Conservation (phyloP, 1,140 invertebrate species). For the Paraescarpia echinospica region DNA sequence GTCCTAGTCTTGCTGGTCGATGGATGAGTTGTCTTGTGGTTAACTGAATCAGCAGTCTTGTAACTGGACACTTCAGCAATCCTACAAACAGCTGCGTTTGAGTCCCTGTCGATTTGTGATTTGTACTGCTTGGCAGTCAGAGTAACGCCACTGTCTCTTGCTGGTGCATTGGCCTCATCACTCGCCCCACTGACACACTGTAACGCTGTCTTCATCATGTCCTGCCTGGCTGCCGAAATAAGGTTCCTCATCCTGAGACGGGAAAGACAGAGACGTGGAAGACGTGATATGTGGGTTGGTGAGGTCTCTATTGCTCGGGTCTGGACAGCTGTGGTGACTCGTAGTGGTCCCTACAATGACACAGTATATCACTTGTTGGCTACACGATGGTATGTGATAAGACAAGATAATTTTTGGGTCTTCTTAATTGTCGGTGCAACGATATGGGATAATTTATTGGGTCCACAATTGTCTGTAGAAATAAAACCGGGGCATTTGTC, state of each 20-base stretch:
- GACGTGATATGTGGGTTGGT: background rate
- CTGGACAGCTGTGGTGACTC: background rate
- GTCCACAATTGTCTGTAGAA: background rate
- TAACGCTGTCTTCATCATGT: background rate
- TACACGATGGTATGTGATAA: background rate
- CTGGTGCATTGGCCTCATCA: background rate
- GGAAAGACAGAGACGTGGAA: background rate
- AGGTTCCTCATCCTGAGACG: background rate
- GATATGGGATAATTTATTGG: too few species aligned
- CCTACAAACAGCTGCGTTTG: background rate
- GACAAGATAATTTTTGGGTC: too few species aligned
- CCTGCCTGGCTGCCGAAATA: background rate
- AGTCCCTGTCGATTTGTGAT: background rate
- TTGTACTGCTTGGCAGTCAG: background rate
- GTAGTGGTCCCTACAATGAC: background rate
- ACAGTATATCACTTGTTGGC: background rate
- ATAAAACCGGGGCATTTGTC: too few species aligned
- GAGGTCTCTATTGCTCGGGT: background rate
- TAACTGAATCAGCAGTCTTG: background rate
- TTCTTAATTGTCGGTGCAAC: too few species aligned
- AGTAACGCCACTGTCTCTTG: background rate
- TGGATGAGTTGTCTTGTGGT: background rate
- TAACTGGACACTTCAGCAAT: background rate
- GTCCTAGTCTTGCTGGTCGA: background rate
- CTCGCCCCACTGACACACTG: background rate